Percentiles rank a stretch among this genome's conserved stretches.
Evolutionary conservation across 2,888 invertebrate species (phyloP).

Genomic region (Drosophila dives): DNA sequence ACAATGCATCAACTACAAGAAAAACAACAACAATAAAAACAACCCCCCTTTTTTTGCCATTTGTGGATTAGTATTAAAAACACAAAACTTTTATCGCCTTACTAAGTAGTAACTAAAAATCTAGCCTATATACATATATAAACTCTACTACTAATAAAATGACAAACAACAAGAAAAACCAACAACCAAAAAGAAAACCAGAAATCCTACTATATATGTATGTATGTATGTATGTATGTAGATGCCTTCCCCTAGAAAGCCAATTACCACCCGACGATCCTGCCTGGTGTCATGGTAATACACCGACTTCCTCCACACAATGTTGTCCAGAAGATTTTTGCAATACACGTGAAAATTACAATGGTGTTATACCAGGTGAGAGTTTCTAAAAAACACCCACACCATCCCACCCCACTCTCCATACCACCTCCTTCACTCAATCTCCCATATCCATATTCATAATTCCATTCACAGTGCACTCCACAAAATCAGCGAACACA

Average conservation of each 20-base stretch:
- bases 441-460: slow-evolving; percentile 9
- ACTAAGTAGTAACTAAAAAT: slow-evolving; percentile 57
- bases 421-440: slow-evolving; percentile 1
- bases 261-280: slow-evolving; percentile 88
- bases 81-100: slow-evolving; percentile 25
- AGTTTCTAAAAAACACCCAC: slow-evolving; percentile 55
- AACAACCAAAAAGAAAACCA: slow-evolving; percentile 34
- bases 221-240: slow-evolving; percentile 82
- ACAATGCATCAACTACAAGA: slow-evolving; percentile 53
- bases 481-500: slow-evolving; percentile 22
- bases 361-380: slow-evolving; percentile 84
- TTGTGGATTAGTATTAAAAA: slow-evolving; percentile 11
- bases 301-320: slow-evolving; percentile 77
- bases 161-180: slow-evolving; percentile 20
- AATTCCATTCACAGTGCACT: slow-evolving; percentile 6
- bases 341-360: slow-evolving; percentile 87
- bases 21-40: slow-evolving; percentile 31
- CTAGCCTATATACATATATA: slow-evolving; percentile 34
- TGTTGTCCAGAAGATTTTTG: slow-evolving; percentile 90
- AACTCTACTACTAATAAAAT: slow-evolving; percentile 45
- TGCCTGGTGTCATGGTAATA: slow-evolving; percentile 87
- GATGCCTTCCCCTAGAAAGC: slow-evolving; percentile 87
- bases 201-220: slow-evolving; percentile 32
- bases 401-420: slow-evolving; percentile 16
- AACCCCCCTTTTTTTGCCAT: slow-evolving; percentile 13